phyloP scores from a whole-genome alignment of 2,797 vertebrate genomes.

The Coranthus polyacanthus region DNA sequence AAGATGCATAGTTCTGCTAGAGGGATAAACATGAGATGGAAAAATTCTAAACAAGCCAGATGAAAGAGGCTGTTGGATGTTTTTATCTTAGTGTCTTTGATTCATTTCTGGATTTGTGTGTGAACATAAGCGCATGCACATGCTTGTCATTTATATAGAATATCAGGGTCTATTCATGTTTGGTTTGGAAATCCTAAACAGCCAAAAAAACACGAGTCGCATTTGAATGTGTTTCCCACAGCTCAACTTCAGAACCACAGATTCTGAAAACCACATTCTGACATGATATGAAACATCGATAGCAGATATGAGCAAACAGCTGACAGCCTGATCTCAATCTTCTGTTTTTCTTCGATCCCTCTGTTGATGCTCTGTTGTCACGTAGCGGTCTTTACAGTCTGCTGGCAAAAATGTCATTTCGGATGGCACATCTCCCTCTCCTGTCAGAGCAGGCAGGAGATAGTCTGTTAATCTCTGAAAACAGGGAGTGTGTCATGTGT shows the following conservation, averaged over 20 bases:
- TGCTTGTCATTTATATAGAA: slow-evolving; percentile 63
- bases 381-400: slow-evolving; percentile 82
- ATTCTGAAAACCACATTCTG: slow-evolving; percentile 66
- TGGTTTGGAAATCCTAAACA: slow-evolving; percentile 56
- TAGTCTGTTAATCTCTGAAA: slow-evolving; percentile 70
- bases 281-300: slow-evolving; percentile 68
- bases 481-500: slow-evolving; percentile 56
- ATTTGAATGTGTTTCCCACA: slow-evolving; percentile 58
- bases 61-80: slow-evolving; percentile 67
- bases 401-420: slow-evolving; percentile 81
- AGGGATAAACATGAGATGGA: slow-evolving; percentile 72
- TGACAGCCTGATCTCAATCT: slow-evolving; percentile 71
- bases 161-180: slow-evolving; percentile 68
- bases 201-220: slow-evolving; percentile 18
- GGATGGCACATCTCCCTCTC: slow-evolving; percentile 55
- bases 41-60: slow-evolving; percentile 72
- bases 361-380: slow-evolving; percentile 77
- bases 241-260: slow-evolving; percentile 45
- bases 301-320: slow-evolving; percentile 56
- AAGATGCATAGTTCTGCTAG: slow-evolving; percentile 72
- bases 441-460: slow-evolving; percentile 77
- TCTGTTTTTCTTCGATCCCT: slow-evolving; percentile 34
- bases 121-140: slow-evolving; percentile 47
- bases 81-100: slow-evolving; percentile 65
- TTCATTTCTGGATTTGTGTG: slow-evolving; percentile 63